Conservation (phyloP, 2,888 invertebrate genomes). For the Ophion ventricosus region DNA sequence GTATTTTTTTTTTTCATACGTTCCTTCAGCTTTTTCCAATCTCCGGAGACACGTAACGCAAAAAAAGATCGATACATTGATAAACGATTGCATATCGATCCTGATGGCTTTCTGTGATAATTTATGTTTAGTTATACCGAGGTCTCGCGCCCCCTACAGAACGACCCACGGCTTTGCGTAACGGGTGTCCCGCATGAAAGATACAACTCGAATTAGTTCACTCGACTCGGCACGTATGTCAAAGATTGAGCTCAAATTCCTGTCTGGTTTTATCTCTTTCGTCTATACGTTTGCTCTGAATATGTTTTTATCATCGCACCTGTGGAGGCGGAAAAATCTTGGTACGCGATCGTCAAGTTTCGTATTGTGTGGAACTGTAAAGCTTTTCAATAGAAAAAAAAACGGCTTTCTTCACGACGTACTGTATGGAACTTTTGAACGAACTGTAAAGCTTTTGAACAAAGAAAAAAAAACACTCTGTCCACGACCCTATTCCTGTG, state of each 20-base stretch:
- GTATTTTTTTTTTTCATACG: not conserved
- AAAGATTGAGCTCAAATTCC: too few species aligned
- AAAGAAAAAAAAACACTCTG: not conserved
- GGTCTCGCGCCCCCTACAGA: not conserved
- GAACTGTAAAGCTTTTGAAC: not conserved
- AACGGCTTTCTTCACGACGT: too few species aligned
- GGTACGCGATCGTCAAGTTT: too few species aligned
- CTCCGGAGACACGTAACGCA: not conserved
- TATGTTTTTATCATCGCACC: too few species aligned
- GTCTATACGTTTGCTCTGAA: too few species aligned
- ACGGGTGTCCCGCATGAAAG: not conserved
- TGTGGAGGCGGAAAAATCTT: too few species aligned
- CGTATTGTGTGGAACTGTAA: too few species aligned
- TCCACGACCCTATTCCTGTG: not conserved
- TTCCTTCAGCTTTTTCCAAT: not conserved
- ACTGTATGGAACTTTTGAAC: not conserved
- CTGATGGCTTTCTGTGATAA: constrained; percentile 32
- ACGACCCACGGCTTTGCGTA: not conserved
- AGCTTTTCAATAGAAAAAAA: too few species aligned
- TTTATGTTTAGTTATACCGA: constrained; percentile 10
- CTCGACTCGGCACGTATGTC: not conserved
- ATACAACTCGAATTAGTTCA: not conserved
- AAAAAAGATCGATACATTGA: constrained; percentile 39
- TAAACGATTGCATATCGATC: constrained; percentile 6
- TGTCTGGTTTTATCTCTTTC: not conserved